These are phyloP conservation scores for Oncorhynchus keta DNA, from an alignment of 2,113 vertebrate genomes.

Conservation along the genomic window DNA sequence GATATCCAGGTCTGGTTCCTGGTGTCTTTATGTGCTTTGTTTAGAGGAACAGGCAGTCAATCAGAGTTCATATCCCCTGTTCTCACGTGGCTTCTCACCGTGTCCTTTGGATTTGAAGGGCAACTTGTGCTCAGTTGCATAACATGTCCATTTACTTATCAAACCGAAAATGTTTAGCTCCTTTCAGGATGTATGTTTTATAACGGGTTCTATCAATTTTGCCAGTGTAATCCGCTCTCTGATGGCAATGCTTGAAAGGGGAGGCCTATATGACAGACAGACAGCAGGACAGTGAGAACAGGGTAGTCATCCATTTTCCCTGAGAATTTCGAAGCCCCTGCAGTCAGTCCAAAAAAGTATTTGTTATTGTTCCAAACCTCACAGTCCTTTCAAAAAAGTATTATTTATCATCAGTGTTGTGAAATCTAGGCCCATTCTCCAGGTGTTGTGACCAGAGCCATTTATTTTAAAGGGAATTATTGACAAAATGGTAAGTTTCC, in stretches of 20 bases:
- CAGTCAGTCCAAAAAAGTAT: slow-evolving; percentile 21
- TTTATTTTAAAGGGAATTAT: slow-evolving; percentile 69
- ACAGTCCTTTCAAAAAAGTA: neutral
- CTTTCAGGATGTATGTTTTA: neutral
- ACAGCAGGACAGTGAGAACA: neutral
- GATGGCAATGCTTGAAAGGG: neutral
- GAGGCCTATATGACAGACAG: neutral
- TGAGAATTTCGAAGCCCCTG: neutral
- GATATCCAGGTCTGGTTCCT: slow-evolving; percentile 47
- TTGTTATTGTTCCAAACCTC: slow-evolving; percentile 3
- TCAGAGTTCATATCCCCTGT: neutral
- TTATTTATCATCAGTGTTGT: slow-evolving; percentile 48
- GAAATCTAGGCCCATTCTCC: slow-evolving; percentile 44
- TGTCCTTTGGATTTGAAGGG: slow-evolving; percentile 28
- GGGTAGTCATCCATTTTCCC: neutral
- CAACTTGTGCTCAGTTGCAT: slow-evolving; percentile 13
- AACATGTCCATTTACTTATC: slow-evolving; percentile 28
- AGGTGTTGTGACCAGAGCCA: slow-evolving; percentile 32
- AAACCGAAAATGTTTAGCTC: neutral
- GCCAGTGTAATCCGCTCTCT: neutral
- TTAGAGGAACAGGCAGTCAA: slow-evolving; percentile 24
- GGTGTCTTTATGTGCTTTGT: slow-evolving; percentile 10
- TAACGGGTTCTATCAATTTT: too few species aligned
- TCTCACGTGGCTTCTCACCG: slow-evolving; percentile 11
- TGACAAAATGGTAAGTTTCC: slow-evolving; percentile 62